A percentile compares a stretch with the other conserved stretches of the same genome.
phyloP scores from a whole-genome alignment of 2,797 vertebrate genomes.

The Periparus ater region DNA sequence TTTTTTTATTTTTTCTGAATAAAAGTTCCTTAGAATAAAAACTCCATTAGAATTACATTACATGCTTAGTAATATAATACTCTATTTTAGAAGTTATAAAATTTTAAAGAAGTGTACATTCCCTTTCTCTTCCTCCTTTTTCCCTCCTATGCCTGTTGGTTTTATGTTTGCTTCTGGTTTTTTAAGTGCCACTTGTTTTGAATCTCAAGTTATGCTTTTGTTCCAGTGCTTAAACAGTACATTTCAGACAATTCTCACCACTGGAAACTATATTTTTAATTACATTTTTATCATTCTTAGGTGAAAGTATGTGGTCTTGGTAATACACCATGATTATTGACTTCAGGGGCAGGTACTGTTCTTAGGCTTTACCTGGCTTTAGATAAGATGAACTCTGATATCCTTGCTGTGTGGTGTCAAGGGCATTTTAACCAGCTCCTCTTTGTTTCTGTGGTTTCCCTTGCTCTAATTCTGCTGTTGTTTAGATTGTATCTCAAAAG shows the following conservation, averaged over 20 bases:
- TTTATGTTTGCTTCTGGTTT: not conserved
- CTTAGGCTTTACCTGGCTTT: not conserved
- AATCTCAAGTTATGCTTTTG: not conserved
- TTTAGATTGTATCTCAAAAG: not conserved
- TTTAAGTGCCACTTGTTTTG: not conserved
- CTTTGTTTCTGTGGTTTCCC: not conserved
- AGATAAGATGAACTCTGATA: not conserved
- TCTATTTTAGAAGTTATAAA: not conserved
- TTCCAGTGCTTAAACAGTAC: not conserved
- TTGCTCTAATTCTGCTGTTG: not conserved
- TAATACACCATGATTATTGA: not conserved
- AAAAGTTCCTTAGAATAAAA: not conserved
- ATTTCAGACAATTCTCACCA: not conserved
- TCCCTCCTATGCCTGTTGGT: rapidly evolving
- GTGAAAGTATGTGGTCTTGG: not conserved
- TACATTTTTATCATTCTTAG: not conserved
- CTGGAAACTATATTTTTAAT: not conserved
- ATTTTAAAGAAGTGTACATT: not conserved
- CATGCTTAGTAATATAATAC: not conserved
- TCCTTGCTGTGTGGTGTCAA: not conserved
- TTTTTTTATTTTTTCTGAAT: not conserved
- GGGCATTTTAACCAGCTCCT: not conserved
- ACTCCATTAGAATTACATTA: not conserved
- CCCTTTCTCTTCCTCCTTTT: not conserved
- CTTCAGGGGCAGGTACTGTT: not conserved